Evolutionary conservation across 2,888 invertebrate species (phyloP).

Genomic region (Anoncus sp.): DNA sequence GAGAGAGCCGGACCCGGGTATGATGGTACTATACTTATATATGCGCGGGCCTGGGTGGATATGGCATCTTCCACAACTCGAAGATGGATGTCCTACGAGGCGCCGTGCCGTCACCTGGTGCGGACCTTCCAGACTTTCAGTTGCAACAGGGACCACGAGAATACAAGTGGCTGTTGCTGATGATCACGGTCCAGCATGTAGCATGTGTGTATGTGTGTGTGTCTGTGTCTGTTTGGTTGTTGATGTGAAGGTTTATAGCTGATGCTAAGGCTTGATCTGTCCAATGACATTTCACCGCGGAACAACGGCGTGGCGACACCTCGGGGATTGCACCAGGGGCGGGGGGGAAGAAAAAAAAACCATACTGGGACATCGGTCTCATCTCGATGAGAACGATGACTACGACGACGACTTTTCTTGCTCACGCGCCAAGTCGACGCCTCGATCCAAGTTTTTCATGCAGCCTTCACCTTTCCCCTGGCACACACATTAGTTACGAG

Average conservation of each 20-base stretch:
- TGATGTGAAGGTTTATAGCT: conserved; percentile 1
- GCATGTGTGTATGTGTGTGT: conserved; percentile 4
- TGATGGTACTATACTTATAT: too few species aligned
- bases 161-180: conserved; percentile 9
- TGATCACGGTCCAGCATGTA: conserved; percentile 16
- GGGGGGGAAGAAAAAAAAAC: conserved; percentile 28
- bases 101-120: conserved; percentile 82
- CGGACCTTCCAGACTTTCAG: conserved; percentile 74
- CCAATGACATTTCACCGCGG: conserved; percentile 9
- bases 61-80: conserved; percentile 62
- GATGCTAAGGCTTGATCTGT: conserved; percentile 12
- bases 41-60: conserved; percentile 31
- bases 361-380: conserved; percentile 44
- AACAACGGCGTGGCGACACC: conserved; percentile 54
- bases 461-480: neutral
- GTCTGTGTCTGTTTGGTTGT: conserved; percentile 6
- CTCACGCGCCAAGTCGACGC: conserved; percentile 57
- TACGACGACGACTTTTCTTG: conserved; percentile 56
- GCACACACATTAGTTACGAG: conserved; percentile 19
- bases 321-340: conserved; percentile 13
- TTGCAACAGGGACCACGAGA: conserved; percentile 56
- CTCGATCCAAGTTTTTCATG: conserved; percentile 35
- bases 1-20: too few species aligned
- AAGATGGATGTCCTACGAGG: conserved; percentile 82
- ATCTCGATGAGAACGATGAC: conserved; percentile 49